Conservation (phyloP, 2,113 vertebrate genomes). For the Dissostichus mawsoni region DNA sequence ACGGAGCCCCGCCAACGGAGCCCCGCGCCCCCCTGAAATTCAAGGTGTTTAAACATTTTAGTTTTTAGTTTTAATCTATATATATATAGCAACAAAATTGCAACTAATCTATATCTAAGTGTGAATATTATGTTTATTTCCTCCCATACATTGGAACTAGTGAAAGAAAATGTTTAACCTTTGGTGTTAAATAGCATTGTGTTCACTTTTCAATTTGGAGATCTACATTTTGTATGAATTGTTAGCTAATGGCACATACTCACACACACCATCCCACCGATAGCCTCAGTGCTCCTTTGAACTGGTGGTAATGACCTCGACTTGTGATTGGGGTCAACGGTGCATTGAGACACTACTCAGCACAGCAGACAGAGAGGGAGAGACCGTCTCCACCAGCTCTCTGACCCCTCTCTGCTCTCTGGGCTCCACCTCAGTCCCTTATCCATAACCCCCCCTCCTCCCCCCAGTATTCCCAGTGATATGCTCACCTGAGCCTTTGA, state of each 20-base stretch:
- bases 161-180: not conserved
- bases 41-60: too few relatives aligned
- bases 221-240: not conserved
- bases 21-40: too few relatives aligned
- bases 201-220: not conserved
- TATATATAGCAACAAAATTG: too few relatives aligned
- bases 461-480: constrained; percentile 39
- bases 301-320: constrained; percentile 35
- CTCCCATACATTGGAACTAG: not conserved
- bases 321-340: constrained; percentile 46
- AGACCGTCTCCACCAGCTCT: constrained; percentile 11
- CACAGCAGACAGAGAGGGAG: not conserved
- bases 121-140: constrained; percentile 1
- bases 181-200: not conserved
- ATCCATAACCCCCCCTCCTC: not conserved
- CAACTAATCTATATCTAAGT: not conserved
- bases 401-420: constrained; percentile 27
- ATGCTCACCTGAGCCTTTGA: constrained; percentile 46
- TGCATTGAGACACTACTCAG: constrained; percentile 28
- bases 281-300: constrained; percentile 9
- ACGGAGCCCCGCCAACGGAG: too few relatives aligned
- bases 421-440: not conserved
- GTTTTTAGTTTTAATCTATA: too few relatives aligned
- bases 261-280: not conserved
- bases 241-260: not conserved